Evolutionary conservation across 2,797 vertebrate species (phyloP).

Genomic region (Gadopsis bispinosus): DNA sequence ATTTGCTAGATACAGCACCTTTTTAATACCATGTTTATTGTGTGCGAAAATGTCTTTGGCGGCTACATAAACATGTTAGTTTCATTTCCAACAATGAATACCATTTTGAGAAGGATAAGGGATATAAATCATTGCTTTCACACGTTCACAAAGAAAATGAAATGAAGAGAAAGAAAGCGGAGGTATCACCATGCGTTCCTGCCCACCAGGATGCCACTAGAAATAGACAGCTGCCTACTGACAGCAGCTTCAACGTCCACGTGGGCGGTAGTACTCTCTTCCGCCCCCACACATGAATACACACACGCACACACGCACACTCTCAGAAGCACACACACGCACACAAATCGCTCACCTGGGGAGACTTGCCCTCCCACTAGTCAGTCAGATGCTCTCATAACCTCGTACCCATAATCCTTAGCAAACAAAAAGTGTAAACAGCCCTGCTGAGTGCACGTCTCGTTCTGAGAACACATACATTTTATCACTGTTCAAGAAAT

Average conservation of each 20-base stretch:
- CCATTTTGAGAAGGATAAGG: neutral
- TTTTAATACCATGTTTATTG: slow-evolving; percentile 18
- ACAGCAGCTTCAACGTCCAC: slow-evolving; percentile 73
- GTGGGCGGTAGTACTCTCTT: slow-evolving; percentile 74
- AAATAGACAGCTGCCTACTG: slow-evolving; percentile 83
- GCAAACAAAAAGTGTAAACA: slow-evolving; percentile 62
- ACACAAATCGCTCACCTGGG: slow-evolving; percentile 42
- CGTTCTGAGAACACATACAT: slow-evolving; percentile 13
- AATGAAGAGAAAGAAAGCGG: slow-evolving; percentile 46
- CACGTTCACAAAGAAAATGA: slow-evolving; percentile 53
- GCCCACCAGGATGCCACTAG: slow-evolving; percentile 78
- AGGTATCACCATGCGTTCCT: slow-evolving; percentile 49
- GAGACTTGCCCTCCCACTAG: slow-evolving; percentile 62
- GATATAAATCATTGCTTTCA: slow-evolving; percentile 47
- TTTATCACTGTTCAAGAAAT: slow-evolving; percentile 23
- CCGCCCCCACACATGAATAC: slow-evolving; percentile 66
- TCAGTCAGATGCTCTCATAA: slow-evolving; percentile 75
- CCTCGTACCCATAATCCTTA: slow-evolving; percentile 64
- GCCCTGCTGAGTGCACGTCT: neutral
- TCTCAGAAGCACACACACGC: slow-evolving; percentile 2
- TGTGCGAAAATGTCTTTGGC: neutral
- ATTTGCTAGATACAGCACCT: slow-evolving; percentile 2
- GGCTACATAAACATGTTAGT: slow-evolving; percentile 31
- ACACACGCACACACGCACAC: slow-evolving; percentile 33
- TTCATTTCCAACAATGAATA: slow-evolving; percentile 15